These are phyloP conservation scores for Palythoa grandis DNA, from an alignment of 92 coral and sea anemone species.

Conservation along the genomic window DNA sequence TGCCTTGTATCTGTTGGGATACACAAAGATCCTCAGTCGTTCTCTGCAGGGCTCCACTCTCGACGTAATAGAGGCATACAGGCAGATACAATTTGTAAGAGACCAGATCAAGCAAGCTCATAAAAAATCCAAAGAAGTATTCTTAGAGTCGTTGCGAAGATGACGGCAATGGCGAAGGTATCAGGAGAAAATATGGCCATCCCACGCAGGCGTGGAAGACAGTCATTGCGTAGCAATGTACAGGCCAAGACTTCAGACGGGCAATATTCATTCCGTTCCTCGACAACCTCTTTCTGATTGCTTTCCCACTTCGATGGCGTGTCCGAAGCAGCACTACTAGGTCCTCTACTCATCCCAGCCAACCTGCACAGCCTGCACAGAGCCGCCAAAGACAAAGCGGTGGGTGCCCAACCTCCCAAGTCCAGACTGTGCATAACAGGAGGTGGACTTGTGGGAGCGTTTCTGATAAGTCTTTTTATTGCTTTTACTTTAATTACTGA, in stretches of 20 bases:
- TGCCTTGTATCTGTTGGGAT: constrained; percentile 43
- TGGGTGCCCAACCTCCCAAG: constrained; percentile 34
- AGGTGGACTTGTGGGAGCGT: constrained; percentile 36
- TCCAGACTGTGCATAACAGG: too few species aligned
- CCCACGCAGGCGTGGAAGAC: constrained; percentile 63
- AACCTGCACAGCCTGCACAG: constrained; percentile 46
- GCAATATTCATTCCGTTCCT: too few species aligned
- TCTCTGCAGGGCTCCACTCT: constrained; percentile 64
- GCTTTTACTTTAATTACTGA: too few species aligned
- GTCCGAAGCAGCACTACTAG: constrained; percentile 32
- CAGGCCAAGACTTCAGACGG: constrained; percentile 58
- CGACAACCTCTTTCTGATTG: too few species aligned
- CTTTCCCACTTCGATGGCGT: constrained; percentile 28
- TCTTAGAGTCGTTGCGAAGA: constrained; percentile 50
- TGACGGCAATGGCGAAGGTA: constrained; percentile 60
- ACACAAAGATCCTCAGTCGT: constrained; percentile 58
- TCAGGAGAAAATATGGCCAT: constrained; percentile 45
- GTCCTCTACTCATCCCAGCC: too few species aligned
- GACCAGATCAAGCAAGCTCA: constrained; percentile 52
- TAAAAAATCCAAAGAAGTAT: constrained; percentile 50
- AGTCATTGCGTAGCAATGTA: constrained; percentile 53
- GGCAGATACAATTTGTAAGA: constrained; percentile 49
- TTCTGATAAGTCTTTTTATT: background rate
- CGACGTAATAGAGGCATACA: constrained; percentile 59
- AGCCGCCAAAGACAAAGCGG: constrained; percentile 44